These are phyloP conservation scores for Turnix velox DNA, from an alignment of 2,113 vertebrate species.

Conservation along the genomic window DNA sequence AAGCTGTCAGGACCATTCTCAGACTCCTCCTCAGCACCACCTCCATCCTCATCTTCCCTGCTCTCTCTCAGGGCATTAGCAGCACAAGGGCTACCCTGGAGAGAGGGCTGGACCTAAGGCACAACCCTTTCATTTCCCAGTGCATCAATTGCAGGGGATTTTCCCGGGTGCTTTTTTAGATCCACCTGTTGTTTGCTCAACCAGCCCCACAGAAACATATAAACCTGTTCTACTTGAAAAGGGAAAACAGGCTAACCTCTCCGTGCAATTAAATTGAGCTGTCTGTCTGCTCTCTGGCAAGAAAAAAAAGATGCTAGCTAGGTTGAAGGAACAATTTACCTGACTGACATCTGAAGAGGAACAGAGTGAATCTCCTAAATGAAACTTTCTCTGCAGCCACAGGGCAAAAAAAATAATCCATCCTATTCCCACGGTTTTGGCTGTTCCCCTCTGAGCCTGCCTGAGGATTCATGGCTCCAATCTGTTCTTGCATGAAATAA, in stretches of 20 bases:
- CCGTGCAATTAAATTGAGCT: not conserved
- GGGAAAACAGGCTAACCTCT: not conserved
- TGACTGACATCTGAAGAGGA: not conserved
- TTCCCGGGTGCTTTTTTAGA: slow-evolving; percentile 44
- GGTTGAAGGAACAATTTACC: not conserved
- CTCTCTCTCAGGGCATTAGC: not conserved
- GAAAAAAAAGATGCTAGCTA: not conserved
- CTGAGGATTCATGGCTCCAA: not conserved
- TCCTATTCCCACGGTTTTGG: not conserved
- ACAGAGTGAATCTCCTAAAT: not conserved
- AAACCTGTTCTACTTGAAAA: slow-evolving; percentile 49
- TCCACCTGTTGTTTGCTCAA: slow-evolving; percentile 37
- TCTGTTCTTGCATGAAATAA: not conserved
- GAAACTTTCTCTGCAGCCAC: not conserved
- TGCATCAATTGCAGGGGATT: not conserved
- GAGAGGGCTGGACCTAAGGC: not conserved
- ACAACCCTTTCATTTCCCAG: not conserved
- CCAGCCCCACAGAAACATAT: not conserved
- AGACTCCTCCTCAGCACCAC: not conserved
- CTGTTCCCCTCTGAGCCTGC: not conserved
- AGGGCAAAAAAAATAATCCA: not conserved
- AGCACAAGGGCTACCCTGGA: not conserved
- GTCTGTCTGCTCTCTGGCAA: not conserved
- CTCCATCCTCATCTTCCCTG: not conserved
- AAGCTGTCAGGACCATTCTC: not conserved